phyloP scores from a whole-genome alignment of 2,888 invertebrate genomes.

The Anthrax anthrax region DNA sequence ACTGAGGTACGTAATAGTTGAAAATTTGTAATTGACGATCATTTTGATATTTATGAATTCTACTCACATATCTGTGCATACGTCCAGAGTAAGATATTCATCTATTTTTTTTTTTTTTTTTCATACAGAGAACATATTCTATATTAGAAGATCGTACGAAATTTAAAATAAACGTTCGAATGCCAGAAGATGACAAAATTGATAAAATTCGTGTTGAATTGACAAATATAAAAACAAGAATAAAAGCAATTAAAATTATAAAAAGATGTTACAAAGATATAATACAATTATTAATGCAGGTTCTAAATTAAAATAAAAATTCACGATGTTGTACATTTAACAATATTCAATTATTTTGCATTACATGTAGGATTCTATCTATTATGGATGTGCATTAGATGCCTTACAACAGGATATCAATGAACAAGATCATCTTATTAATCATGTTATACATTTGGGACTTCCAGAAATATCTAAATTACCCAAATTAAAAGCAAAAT shows the following conservation, averaged over 20 bases:
- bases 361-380: constrained; percentile 23
- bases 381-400: constrained; percentile 29
- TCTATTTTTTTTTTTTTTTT: no score
- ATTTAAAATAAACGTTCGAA: constrained; percentile 24
- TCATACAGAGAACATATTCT: constrained; percentile 11
- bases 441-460: constrained; percentile 27
- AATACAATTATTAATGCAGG: constrained; percentile 20
- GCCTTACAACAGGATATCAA: constrained; percentile 27
- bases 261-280: constrained; percentile 27
- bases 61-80: no score
- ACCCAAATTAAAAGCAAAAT: constrained; percentile 7
- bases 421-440: constrained; percentile 29
- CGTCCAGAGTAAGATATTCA: no score
- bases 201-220: constrained; percentile 23
- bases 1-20: no score
- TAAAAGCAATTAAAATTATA: constrained; percentile 27
- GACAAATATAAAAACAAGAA: constrained; percentile 28
- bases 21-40: no score
- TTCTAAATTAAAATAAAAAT: no score
- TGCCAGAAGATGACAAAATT: constrained; percentile 24
- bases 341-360: background rate
- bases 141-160: constrained; percentile 26
- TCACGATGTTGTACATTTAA: no score
- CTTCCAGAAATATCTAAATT: constrained; percentile 23
- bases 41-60: no score